Evolutionary conservation across 2,797 vertebrate species (phyloP), one percentile per base, ranked within the genome.

Genomic region (Tachyglossus aculeatus): DNA sequence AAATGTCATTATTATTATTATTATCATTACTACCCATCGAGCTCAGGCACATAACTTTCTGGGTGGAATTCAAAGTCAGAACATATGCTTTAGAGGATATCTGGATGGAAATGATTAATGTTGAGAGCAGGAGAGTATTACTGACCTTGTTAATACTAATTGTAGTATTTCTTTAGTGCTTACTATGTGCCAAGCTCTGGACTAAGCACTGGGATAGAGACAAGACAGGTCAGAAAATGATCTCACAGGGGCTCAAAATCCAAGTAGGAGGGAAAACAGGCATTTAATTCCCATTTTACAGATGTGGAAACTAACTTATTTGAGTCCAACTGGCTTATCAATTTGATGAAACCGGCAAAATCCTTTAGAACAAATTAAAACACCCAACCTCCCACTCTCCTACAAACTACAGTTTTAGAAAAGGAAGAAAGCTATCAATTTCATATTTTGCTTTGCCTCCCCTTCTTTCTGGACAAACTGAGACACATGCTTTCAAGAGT

Each of bases 1-100:
- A n/a, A n/a, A n/a, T n/a, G n/a, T n/a, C n/a, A n/a, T n/a, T n/a
- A n/a, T n/a, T n/a, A n/a, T n/a, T n/a, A n/a, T n/a, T n/a, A 32
- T 89, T 74, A 58, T n/a, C n/a, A n/a, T n/a, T n/a, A 32, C 89
- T 74, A 58, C 56, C 43, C 57, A 32, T 22, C 15, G 10, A 67
- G 37, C 16, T 81, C 59, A 44, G 64, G 41, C 50, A 69, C 71
- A 62, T 53, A 74, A 37, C 58, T 14, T 83, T 79, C 77, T 77
- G 85, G 74, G 80, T 64, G 33, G 22, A 58, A 39, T 24, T 86
- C 71, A 81, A 0, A 54, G 34, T 8, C 36, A 24, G 48, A 68
- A 32, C 27, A 47, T 22, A 59, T 63, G 16, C 43, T 82, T 57
- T 11, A 61, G 51, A 83, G 38, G 45, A 63, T 74, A 33, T 15